Percentiles rank a stretch among this genome's conserved stretches.
Conservation (phyloP, 2,113 vertebrate species). For the Paraplagusia blochii region DNA sequence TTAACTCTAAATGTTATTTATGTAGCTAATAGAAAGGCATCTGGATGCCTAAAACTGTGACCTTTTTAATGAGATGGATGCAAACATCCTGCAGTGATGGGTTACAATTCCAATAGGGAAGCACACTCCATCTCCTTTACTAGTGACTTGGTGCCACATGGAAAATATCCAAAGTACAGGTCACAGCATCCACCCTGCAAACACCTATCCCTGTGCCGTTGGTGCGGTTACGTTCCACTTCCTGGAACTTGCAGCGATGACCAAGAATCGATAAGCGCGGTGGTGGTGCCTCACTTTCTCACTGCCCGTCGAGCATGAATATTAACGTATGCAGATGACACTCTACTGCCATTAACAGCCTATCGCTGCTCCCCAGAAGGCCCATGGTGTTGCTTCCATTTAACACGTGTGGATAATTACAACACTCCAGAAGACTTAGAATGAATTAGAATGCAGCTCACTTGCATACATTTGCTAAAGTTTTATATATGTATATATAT, state of each 20-base stretch:
- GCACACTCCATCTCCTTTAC: neutral
- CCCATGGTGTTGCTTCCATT: slow-evolving; percentile 62
- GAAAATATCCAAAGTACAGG: slow-evolving; percentile 30
- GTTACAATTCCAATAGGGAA: slow-evolving; percentile 1
- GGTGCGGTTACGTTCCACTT: slow-evolving; percentile 31
- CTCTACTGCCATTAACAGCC: slow-evolving; percentile 58
- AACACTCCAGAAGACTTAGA: slow-evolving; percentile 59
- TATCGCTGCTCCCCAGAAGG: slow-evolving; percentile 57
- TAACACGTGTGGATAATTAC: slow-evolving; percentile 61
- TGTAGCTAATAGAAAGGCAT: slow-evolving; percentile 49
- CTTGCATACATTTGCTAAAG: slow-evolving; percentile 31
- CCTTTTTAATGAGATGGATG: slow-evolving; percentile 33
- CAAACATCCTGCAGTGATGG: neutral
- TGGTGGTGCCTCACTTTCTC: slow-evolving; percentile 51
- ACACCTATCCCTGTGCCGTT: slow-evolving; percentile 36
- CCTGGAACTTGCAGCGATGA: slow-evolving; percentile 22
- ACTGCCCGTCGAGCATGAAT: slow-evolving; percentile 61
- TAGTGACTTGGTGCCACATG: neutral
- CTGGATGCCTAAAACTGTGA: slow-evolving; percentile 37
- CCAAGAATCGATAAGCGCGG: slow-evolving; percentile 31
- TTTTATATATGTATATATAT: slow-evolving; percentile 55
- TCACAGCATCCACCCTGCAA: slow-evolving; percentile 20
- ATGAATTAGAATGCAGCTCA: slow-evolving; percentile 35
- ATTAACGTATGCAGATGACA: slow-evolving; percentile 70
- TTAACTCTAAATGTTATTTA: slow-evolving; percentile 56